phyloP scores from a whole-genome alignment of 2,113 vertebrate genomes.

The Hymenochirus boettgeri region DNA sequence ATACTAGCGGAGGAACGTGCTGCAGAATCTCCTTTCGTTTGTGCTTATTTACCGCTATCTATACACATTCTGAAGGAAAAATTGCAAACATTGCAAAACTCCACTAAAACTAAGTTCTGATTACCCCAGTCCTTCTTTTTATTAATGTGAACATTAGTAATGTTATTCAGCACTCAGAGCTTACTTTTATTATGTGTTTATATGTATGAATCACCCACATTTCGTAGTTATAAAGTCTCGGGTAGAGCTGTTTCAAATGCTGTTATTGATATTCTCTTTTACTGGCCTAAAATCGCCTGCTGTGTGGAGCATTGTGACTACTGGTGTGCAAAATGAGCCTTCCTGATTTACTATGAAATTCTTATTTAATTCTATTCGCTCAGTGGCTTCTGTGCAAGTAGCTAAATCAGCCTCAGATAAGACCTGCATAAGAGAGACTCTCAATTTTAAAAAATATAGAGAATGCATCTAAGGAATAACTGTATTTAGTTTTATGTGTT shows the following conservation, averaged over 20 bases:
- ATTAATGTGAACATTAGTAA: too few relatives aligned
- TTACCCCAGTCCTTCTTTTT: too few relatives aligned
- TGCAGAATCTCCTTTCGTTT: too few relatives aligned
- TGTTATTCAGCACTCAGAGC: too few relatives aligned
- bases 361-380: slow-evolving; percentile 38
- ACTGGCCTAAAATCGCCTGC: slow-evolving; percentile 26
- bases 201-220: slow-evolving; percentile 24
- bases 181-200: background rate
- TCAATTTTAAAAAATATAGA: too few relatives aligned
- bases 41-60: too few relatives aligned
- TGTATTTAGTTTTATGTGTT: too few relatives aligned
- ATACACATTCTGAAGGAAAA: too few relatives aligned
- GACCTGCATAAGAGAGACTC: slow-evolving; percentile 19
- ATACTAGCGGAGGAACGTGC: too few relatives aligned
- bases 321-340: slow-evolving; percentile 29
- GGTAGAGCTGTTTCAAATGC: slow-evolving; percentile 15
- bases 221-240: slow-evolving; percentile 5
- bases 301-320: slow-evolving; percentile 30
- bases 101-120: too few relatives aligned
- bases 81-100: too few relatives aligned
- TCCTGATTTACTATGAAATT: slow-evolving; percentile 38
- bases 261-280: slow-evolving; percentile 24
- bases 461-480: too few relatives aligned
- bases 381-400: slow-evolving; percentile 31
- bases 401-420: slow-evolving; percentile 37